Conservation (phyloP, 2,888 invertebrate species). For the Harpalus rufipes region DNA sequence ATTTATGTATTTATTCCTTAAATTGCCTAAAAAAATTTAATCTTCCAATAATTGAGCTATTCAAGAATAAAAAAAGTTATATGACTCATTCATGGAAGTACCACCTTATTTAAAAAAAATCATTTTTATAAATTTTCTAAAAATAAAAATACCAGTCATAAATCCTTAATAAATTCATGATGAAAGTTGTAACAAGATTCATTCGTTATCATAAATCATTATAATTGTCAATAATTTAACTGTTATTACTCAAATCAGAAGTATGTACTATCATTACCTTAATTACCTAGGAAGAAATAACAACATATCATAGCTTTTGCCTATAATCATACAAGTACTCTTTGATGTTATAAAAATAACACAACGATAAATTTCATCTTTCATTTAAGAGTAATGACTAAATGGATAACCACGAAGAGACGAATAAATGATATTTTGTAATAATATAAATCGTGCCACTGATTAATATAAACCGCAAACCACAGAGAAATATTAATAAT, state of each 20-base stretch:
- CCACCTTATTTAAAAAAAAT: too few species aligned
- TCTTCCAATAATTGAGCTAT: too few species aligned
- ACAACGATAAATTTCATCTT: background rate
- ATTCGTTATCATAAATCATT: conserved; percentile 71
- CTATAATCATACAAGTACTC: too few species aligned
- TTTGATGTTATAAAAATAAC: background rate
- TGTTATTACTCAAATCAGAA: background rate
- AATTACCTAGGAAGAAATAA: background rate
- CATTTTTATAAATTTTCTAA: too few species aligned
- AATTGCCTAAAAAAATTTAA: too few species aligned
- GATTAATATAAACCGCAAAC: conserved; percentile 2
- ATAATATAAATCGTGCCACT: background rate
- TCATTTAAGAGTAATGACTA: background rate
- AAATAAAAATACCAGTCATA: too few species aligned
- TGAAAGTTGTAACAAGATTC: conserved; percentile 69
- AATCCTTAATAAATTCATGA: background rate
- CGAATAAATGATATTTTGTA: background rate
- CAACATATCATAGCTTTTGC: background rate
- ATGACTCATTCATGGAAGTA: too few species aligned
- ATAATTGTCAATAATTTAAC: background rate
- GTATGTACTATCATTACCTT: background rate
- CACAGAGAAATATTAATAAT: background rate
- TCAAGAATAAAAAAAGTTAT: too few species aligned
- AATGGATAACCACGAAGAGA: background rate
- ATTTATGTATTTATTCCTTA: too few species aligned